Conservation (phyloP, 2,797 vertebrate genomes). For the Propithecus deckenii region DNA sequence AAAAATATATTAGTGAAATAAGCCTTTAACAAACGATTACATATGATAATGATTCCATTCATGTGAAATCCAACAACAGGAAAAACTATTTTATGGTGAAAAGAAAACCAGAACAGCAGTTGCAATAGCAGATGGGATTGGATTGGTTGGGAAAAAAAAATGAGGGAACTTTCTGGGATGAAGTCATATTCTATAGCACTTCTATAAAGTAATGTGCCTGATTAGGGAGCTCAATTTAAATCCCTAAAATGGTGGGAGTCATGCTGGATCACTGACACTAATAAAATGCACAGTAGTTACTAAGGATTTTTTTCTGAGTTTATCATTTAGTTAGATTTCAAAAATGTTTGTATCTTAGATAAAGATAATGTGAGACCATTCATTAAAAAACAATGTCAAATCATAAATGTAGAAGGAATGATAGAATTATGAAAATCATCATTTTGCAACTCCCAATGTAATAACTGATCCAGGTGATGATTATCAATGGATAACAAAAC, state of each 20-base stretch:
- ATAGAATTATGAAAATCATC: neutral
- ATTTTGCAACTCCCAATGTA: neutral
- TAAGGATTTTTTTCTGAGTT: neutral
- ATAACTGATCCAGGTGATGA: neutral
- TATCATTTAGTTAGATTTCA: slow-evolving; percentile 9
- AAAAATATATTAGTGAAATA: neutral
- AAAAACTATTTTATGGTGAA: neutral
- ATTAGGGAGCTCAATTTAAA: neutral
- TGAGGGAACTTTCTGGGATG: neutral
- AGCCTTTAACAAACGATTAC: neutral
- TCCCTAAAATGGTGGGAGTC: neutral
- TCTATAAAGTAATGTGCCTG: neutral
- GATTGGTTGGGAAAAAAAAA: neutral
- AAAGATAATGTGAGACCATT: neutral
- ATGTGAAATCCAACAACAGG: neutral
- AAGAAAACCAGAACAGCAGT: neutral
- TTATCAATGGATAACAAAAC: neutral
- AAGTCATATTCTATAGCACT: neutral
- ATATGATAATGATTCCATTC: neutral
- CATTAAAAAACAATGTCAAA: neutral
- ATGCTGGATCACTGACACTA: neutral
- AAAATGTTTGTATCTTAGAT: neutral
- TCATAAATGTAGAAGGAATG: neutral
- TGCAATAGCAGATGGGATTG: neutral
- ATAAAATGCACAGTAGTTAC: neutral